Conservation (phyloP, 1,140 invertebrate genomes). For the Drosophila busckii region DNA sequence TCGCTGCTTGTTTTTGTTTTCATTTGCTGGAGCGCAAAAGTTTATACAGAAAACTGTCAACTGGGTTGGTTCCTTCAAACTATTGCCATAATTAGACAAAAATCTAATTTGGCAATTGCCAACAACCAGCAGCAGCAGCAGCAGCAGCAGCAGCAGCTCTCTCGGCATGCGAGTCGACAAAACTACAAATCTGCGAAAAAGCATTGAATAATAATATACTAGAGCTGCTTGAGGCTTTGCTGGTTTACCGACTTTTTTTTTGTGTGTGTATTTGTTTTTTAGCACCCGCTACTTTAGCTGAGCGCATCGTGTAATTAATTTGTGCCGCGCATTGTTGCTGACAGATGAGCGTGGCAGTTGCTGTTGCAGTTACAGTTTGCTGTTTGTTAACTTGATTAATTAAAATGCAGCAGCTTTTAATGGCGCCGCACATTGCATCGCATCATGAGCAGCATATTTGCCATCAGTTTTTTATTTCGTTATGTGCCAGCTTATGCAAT, state of each 20-base stretch:
- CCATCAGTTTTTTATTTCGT: constrained; percentile 38
- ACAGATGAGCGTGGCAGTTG: constrained; percentile 31
- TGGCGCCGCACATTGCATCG: constrained; percentile 19
- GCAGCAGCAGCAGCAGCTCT: too few relatives aligned
- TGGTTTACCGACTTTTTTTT: constrained; percentile 1
- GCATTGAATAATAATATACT: constrained; percentile 37
- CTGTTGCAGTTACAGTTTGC: constrained; percentile 4
- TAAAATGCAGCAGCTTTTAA: constrained; percentile 43
- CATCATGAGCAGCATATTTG: constrained; percentile 42
- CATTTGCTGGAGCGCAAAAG: constrained; percentile 32
- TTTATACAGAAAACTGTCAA: too few relatives aligned
- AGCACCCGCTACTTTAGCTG: constrained; percentile 3
- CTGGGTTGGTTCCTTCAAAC: too few relatives aligned
- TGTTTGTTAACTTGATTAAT: constrained; percentile 39
- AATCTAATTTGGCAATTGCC: constrained; percentile 71
- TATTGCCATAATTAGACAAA: constrained; percentile 64
- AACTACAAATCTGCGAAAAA: too few relatives aligned
- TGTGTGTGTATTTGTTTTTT: constrained; percentile 23
- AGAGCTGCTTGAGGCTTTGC: constrained; percentile 8
- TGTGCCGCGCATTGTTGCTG: constrained; percentile 48
- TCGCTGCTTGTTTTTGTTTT: constrained; percentile 42
- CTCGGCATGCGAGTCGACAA: too few relatives aligned
- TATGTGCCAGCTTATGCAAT: constrained; percentile 41
- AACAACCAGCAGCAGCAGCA: too few relatives aligned
- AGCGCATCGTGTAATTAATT: constrained; percentile 61